These are phyloP conservation scores for Rhinichthys osculus DNA, from an alignment of 2,797 vertebrate species.

Conservation along the genomic window DNA sequence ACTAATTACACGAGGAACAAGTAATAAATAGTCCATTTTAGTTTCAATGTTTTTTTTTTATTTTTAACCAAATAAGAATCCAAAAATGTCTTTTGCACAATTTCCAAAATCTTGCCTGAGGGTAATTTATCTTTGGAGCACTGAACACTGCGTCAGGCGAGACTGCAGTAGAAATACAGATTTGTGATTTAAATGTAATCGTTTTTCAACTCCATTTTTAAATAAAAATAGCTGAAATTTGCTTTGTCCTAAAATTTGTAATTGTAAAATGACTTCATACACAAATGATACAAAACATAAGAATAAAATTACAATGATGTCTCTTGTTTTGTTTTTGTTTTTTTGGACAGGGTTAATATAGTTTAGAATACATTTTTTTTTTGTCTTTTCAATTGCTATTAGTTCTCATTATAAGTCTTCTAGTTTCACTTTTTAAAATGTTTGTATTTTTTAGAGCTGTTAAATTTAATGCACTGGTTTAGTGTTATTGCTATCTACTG, in stretches of 20 bases:
- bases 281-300: constrained; percentile 66
- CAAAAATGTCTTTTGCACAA: not conserved
- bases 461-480: not conserved
- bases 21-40: not conserved
- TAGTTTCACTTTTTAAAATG: not conserved
- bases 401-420: not conserved
- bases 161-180: constrained; percentile 58
- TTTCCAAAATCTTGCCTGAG: not conserved
- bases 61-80: too few species aligned
- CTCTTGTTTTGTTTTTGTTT: too few species aligned
- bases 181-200: constrained; percentile 67
- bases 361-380: not conserved
- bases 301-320: constrained; percentile 61
- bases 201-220: constrained; percentile 16
- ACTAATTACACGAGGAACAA: not conserved
- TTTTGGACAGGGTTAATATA: not conserved
- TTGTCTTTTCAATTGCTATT: not conserved
- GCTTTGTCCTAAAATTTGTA: constrained; percentile 49
- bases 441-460: not conserved
- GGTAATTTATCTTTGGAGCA: constrained; percentile 52
- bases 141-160: constrained; percentile 45
- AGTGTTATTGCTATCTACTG: not conserved
- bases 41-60: not conserved
- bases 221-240: not conserved
- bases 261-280: constrained; percentile 54